A percentile compares a stretch with the other conserved stretches of the same genome.
Evolutionary conservation across 1,140 invertebrate genomes (phyloP).

Genomic region (Chionoecetes opilio): DNA sequence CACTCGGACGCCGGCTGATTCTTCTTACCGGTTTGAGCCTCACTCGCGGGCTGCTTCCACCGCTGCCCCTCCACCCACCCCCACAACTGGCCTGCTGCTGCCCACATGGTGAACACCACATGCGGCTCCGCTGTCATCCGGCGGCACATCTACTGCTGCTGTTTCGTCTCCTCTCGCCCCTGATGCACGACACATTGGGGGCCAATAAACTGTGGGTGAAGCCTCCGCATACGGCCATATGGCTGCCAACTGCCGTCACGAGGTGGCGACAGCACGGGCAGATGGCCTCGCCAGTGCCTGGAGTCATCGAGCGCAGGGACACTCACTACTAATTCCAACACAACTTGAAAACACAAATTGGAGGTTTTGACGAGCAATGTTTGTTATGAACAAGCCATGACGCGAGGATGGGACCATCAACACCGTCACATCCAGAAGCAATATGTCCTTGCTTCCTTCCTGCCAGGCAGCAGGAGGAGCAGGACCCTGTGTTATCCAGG

Average conservation of each 20-base stretch:
- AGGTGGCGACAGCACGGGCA: slow-evolving; percentile 1
- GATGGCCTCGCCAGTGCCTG: slow-evolving; percentile 29
- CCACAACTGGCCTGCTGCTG: not conserved
- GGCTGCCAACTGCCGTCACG: slow-evolving; percentile 63
- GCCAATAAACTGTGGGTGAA: slow-evolving; percentile 64
- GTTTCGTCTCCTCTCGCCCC: slow-evolving; percentile 30
- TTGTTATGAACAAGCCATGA: too few relatives aligned
- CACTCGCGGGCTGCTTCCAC: not conserved
- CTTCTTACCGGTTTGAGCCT: slow-evolving; percentile 20
- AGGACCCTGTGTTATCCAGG: not conserved
- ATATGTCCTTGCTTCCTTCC: too few relatives aligned
- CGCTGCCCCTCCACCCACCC: not conserved
- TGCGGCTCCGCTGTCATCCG: not conserved
- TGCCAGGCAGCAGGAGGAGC: too few relatives aligned
- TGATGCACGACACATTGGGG: slow-evolving; percentile 63
- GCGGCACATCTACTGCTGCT: slow-evolving; percentile 32
- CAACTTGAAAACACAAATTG: not conserved
- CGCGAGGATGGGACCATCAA: too few relatives aligned
- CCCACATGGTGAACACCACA: not conserved
- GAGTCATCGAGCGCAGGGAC: not conserved
- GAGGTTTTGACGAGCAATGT: too few relatives aligned
- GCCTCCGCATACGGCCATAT: slow-evolving; percentile 52
- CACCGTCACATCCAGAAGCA: too few relatives aligned
- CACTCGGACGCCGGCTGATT: slow-evolving; percentile 50
- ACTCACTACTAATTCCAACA: not conserved